Evolutionary conservation across 2,888 invertebrate genomes (phyloP).

Genomic region (Meteorus colon): DNA sequence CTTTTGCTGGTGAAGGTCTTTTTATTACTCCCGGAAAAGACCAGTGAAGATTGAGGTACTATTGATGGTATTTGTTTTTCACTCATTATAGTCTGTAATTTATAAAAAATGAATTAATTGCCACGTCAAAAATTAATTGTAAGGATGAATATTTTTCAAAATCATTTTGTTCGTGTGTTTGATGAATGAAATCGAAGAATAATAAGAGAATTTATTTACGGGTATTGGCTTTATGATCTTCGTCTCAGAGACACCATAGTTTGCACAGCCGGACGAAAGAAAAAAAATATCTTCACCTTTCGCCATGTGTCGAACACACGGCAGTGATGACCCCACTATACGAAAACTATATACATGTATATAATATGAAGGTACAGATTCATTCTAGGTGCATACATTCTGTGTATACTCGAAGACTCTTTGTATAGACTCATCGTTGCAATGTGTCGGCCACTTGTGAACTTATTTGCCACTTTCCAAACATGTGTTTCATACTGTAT

Average conservation of each 20-base stretch:
- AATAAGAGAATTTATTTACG: slow-evolving; percentile 7
- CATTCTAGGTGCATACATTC: slow-evolving; percentile 26
- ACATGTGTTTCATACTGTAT: slow-evolving; percentile 37
- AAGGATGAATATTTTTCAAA: background rate
- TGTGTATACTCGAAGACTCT: slow-evolving; percentile 11
- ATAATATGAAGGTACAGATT: slow-evolving; percentile 5
- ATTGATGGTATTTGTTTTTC: background rate
- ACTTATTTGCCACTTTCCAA: slow-evolving; percentile 44
- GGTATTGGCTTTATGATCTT: slow-evolving; percentile 22
- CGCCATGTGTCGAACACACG: slow-evolving; percentile 65
- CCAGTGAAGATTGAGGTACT: background rate
- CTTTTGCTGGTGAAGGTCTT: slow-evolving; percentile 6
- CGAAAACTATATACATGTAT: slow-evolving; percentile 21
- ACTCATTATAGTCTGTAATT: background rate
- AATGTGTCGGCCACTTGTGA: slow-evolving; percentile 40
- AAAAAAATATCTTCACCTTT: slow-evolving; percentile 11
- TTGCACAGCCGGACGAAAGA: slow-evolving; percentile 10
- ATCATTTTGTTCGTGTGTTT: background rate
- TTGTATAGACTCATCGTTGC: slow-evolving; percentile 8
- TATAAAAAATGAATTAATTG: background rate
- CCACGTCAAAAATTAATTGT: background rate
- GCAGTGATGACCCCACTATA: slow-evolving; percentile 21
- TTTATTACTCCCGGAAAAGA: background rate
- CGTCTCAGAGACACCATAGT: slow-evolving; percentile 18
- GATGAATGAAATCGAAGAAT: background rate